A percentile compares a stretch with the other conserved stretches of the same genome.
These are phyloP conservation scores for Anguilla obscura DNA, from an alignment of 2,797 vertebrate genomes.

Conservation along the genomic window DNA sequence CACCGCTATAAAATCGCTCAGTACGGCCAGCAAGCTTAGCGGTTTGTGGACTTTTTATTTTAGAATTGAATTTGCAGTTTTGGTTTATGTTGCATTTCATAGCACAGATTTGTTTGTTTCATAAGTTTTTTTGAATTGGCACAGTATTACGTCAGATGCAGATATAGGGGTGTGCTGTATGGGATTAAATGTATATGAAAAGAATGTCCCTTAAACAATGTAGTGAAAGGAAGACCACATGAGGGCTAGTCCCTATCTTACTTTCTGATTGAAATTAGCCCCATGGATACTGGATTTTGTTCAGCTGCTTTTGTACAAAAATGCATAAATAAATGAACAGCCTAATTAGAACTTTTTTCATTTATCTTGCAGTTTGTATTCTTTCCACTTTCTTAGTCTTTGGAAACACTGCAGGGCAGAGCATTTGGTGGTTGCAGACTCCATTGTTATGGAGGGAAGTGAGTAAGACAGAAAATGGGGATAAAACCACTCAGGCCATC, in stretches of 20 bases:
- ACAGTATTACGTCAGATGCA: not conserved
- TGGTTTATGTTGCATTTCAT: slow-evolving; percentile 12
- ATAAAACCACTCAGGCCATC: not conserved
- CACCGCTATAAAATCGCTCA: slow-evolving; percentile 9
- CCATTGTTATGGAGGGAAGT: not conserved
- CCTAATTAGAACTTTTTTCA: not conserved
- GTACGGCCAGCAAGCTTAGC: not conserved
- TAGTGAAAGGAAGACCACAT: not conserved
- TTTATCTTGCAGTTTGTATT: not conserved
- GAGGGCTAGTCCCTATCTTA: not conserved
- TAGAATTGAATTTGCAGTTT: slow-evolving; percentile 5
- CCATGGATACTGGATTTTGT: not conserved
- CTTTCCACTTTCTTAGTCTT: slow-evolving; percentile 4
- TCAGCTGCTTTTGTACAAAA: not conserved
- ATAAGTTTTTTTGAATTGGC: not conserved
- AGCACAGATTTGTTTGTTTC: slow-evolving; percentile 8
- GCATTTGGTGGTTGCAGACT: slow-evolving; percentile 21
- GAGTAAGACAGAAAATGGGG: not conserved
- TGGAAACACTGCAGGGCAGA: not conserved
- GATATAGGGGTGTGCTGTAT: not conserved
- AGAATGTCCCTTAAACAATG: not conserved
- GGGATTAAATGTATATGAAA: not conserved
- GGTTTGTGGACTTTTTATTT: not conserved
- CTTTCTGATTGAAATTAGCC: not conserved
- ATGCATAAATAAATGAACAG: not conserved